These are phyloP conservation scores for Leptinotarsa peninsularis DNA, from an alignment of 2,888 invertebrate genomes.

Conservation along the genomic window DNA sequence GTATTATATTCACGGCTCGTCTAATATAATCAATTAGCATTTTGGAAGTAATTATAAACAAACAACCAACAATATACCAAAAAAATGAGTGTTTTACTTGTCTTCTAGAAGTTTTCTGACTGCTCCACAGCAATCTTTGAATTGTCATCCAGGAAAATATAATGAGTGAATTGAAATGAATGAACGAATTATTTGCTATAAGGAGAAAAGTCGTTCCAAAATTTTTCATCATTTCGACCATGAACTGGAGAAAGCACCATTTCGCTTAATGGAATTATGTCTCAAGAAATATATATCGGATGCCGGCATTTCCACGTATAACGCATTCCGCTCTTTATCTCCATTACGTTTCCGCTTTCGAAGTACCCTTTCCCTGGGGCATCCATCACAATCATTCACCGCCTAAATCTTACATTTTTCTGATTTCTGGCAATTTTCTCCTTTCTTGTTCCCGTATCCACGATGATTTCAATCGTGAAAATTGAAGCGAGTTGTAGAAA, in stretches of 20 bases:
- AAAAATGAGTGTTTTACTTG: too few species aligned
- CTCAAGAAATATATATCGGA: slow-evolving; percentile 22
- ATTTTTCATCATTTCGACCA: slow-evolving; percentile 22
- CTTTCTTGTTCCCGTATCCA: slow-evolving; percentile 24
- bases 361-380: slow-evolving; percentile 40
- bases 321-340: slow-evolving; percentile 26
- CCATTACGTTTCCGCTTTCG: slow-evolving; percentile 24
- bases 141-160: too few species aligned
- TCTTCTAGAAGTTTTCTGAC: too few species aligned
- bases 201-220: neutral
- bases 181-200: neutral
- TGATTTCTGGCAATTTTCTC: slow-evolving; percentile 51
- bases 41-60: too few species aligned
- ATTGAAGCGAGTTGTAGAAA: neutral
- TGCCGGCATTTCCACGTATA: slow-evolving; percentile 26
- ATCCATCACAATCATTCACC: slow-evolving; percentile 57
- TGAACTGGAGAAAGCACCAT: slow-evolving; percentile 17
- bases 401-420: slow-evolving; percentile 53
- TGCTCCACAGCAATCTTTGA: too few species aligned
- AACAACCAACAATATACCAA: too few species aligned
- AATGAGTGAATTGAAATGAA: neutral
- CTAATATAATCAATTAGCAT: too few species aligned
- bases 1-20: too few species aligned
- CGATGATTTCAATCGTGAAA: slow-evolving; percentile 21
- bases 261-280: slow-evolving; percentile 28